These are phyloP conservation scores for Rhinatrema bivittatum DNA, from an alignment of 2,797 vertebrate species.

Conservation along the genomic window DNA sequence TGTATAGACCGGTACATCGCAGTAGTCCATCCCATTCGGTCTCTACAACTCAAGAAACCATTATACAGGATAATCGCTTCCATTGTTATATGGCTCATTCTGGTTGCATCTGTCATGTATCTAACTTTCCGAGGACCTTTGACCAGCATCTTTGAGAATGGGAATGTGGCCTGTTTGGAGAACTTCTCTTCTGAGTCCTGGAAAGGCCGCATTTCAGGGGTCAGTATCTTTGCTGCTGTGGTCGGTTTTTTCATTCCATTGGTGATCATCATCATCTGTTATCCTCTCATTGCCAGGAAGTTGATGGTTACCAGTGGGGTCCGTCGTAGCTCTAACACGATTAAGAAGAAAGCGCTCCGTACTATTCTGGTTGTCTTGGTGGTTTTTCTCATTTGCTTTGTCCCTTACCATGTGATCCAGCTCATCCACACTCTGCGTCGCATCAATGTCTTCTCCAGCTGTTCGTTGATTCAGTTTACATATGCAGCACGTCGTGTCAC, in stretches of 20 bases:
- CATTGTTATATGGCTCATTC: constrained; percentile 7
- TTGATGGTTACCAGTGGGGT: neutral
- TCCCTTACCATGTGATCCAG: constrained; percentile 23
- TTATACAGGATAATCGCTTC: constrained; percentile 3
- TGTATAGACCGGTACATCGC: constrained; percentile 29
- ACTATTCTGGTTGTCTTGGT: constrained; percentile 21
- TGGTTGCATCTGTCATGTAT: constrained; percentile 4
- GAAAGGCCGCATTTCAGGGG: constrained; percentile 9
- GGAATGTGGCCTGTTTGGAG: constrained; percentile 21
- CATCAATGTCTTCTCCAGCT: neutral
- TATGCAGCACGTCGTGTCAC: constrained; percentile 15
- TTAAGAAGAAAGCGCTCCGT: constrained; percentile 10
- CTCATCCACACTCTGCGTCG: constrained; percentile 20
- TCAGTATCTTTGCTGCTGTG: constrained; percentile 10
- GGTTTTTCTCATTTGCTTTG: constrained; percentile 24
- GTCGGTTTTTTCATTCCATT: constrained; percentile 23
- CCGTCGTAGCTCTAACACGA: neutral
- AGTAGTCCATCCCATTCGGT: constrained; percentile 8
- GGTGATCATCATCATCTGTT: constrained; percentile 8
- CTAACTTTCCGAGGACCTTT: constrained; percentile 9
- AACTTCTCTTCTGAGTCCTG: constrained; percentile 23
- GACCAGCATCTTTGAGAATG: constrained; percentile 10
- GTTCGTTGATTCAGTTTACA: constrained; percentile 12
- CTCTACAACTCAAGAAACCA: constrained; percentile 3
- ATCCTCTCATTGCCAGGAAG: constrained; percentile 13